Conservation (phyloP, 2,888 invertebrate species). For the Folsomia manolachei region DNA sequence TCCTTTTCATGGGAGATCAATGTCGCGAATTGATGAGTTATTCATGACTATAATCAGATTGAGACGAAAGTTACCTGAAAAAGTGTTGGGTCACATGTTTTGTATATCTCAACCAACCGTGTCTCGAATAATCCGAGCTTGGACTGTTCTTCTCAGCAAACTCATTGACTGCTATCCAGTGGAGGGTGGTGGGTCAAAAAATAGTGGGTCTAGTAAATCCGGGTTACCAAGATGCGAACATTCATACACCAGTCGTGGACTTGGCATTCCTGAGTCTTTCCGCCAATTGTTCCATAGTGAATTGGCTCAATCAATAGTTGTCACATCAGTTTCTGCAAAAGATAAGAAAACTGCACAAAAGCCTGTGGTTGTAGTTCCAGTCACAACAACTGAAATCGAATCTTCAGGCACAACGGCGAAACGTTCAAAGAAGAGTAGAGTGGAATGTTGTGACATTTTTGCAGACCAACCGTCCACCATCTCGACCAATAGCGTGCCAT, state of each 20-base stretch:
- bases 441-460: neutral
- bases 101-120: constrained; percentile 50
- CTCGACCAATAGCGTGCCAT: too few relatives aligned
- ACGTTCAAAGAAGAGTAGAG: constrained; percentile 17
- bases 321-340: constrained; percentile 36
- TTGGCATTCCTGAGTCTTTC: constrained; percentile 46
- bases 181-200: constrained; percentile 13
- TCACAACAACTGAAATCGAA: neutral
- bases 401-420: constrained; percentile 12
- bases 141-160: constrained; percentile 49
- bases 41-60: constrained; percentile 50
- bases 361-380: neutral
- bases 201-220: neutral
- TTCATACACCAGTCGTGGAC: constrained; percentile 41
- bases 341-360: constrained; percentile 10
- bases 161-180: constrained; percentile 44
- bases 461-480: neutral
- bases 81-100: constrained; percentile 51
- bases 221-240: constrained; percentile 19
- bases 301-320: constrained; percentile 41
- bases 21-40: constrained; percentile 48
- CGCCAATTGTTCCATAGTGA: constrained; percentile 46
- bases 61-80: constrained; percentile 47
- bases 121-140: constrained; percentile 48
- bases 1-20: constrained; percentile 40